Evolutionary conservation across 2,797 vertebrate species (phyloP), one percentile per base, ranked within the genome.

Genomic region (Lepus townsendii): DNA sequence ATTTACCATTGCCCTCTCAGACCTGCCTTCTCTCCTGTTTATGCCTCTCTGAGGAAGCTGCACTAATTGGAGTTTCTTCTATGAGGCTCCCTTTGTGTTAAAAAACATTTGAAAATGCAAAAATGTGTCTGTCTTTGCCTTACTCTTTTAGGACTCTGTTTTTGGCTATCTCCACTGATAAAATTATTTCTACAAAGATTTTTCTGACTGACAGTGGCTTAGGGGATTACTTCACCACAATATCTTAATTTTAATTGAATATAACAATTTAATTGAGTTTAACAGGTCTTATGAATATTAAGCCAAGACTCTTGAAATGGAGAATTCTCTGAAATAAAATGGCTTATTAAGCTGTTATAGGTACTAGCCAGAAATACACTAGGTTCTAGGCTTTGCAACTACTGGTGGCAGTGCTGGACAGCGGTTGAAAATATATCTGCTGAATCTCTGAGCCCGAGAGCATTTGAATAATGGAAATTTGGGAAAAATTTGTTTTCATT

Each of bases 221-320:
- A 13, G 4, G 22, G 0, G 22, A 68, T 77, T 66, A 50, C 2
- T 72, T 69, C n/a, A 62, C 14, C 9, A 60, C 14, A 72, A 1
- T 78, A 73, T 86, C 78, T 89, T 83, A 27, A 19, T 68, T 96
- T 78, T 85, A 63, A 80, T 72, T 35, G 20, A 83, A 11, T 50
- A 9, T 42, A 42, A 42, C 42, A 42, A 42, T 42, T 42, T 7
- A 42, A 42, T 42, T 42, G 42, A 42, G 42, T 42, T 7, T 42
- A 38, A 83, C 11, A 73, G 11, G 19, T 62, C 35, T 42, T n/a
- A 76, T 11, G 72, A 38, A 57, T 13, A 22, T 10, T 2, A 82
- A 16, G 35, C 54, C 54, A 57, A 14, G 54, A 57, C 14, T 57
- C 54, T 57, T 19, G 54, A 13, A 17, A 54, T 17, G 12, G 54